Evolutionary conservation across 92 coral and sea anemone species (phyloP).

Genomic region (Chrysogorgia sp.): DNA sequence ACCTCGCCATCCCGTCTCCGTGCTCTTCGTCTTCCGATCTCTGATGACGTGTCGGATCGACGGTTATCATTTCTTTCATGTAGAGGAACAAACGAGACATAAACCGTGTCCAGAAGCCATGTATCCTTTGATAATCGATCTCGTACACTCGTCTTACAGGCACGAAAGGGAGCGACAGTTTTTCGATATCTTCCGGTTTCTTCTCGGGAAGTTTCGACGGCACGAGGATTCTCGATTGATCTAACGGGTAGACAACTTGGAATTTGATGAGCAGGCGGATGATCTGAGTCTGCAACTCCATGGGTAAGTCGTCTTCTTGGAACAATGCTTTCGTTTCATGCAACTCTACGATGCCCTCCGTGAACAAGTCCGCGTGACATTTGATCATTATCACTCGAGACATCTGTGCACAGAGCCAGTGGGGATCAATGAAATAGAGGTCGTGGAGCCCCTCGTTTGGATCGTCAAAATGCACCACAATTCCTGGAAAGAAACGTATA

Average conservation of each 20-base stretch:
- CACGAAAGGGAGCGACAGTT: slow-evolving; percentile 64
- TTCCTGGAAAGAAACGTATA: slow-evolving; percentile 53
- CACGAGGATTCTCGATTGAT: slow-evolving; percentile 81
- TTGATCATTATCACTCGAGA: slow-evolving; percentile 79
- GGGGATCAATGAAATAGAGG: slow-evolving; percentile 90
- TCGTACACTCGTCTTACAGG: slow-evolving; percentile 69
- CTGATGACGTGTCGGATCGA: slow-evolving; percentile 44
- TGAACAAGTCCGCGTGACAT: slow-evolving; percentile 70
- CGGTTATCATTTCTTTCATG: slow-evolving; percentile 78
- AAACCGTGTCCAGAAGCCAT: slow-evolving; percentile 94
- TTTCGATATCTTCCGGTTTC: slow-evolving; percentile 72
- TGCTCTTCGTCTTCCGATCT: slow-evolving; percentile 25
- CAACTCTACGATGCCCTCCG: slow-evolving; percentile 69
- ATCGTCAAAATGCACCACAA: slow-evolving; percentile 89
- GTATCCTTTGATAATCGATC: slow-evolving; percentile 45
- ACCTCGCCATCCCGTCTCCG: not conserved
- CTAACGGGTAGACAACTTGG: slow-evolving; percentile 90
- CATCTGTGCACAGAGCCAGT: slow-evolving; percentile 93
- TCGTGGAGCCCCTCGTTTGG: slow-evolving; percentile 96
- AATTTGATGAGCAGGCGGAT: slow-evolving; percentile 86
- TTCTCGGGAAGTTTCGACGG: slow-evolving; percentile 86
- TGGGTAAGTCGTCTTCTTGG: slow-evolving; percentile 70
- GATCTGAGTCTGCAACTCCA: slow-evolving; percentile 72
- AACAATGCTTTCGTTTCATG: slow-evolving; percentile 61
- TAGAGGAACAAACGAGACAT: slow-evolving; percentile 81